A percentile compares a stretch with the other conserved stretches of the same genome.
phyloP scores from a whole-genome alignment of 1,140 invertebrate species.

The Gonioctena quinquepunctata region DNA sequence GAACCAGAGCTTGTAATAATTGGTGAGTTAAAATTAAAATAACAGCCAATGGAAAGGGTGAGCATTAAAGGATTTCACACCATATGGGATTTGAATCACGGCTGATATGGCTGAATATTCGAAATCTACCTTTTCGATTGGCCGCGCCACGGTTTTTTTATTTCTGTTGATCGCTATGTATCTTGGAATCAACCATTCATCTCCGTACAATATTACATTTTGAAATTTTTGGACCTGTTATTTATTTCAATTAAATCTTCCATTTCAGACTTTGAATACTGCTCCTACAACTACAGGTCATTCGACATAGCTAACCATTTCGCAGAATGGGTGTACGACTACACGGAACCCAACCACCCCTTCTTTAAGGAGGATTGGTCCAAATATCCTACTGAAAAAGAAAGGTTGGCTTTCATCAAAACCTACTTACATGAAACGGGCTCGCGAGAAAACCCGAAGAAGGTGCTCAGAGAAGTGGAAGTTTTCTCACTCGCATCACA shows the following conservation, averaged over 20 bases:
- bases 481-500: conserved; percentile 87
- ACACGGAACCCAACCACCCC: conserved; percentile 76
- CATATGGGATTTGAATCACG: too few species aligned
- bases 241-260: too few species aligned
- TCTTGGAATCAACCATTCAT: too few species aligned
- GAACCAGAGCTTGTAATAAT: conserved; percentile 49
- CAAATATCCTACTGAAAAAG: conserved; percentile 74
- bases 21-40: conserved; percentile 44
- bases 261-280: conserved; percentile 87
- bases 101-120: too few species aligned
- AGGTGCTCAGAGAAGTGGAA: conserved; percentile 76
- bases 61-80: too few species aligned
- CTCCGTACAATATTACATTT: too few species aligned
- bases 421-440: conserved; percentile 45
- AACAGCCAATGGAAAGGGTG: too few species aligned
- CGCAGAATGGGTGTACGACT: conserved; percentile 93
- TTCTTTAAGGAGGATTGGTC: conserved; percentile 72
- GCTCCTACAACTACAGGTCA: conserved; percentile 89
- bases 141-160: too few species aligned
- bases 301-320: conserved; percentile 98
- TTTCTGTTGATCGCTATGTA: too few species aligned
- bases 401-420: conserved; percentile 64
- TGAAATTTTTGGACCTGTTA: too few species aligned
- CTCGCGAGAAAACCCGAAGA: conserved; percentile 61
- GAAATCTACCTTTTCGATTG: too few species aligned